phyloP scores from a whole-genome alignment of 2,888 invertebrate species.

The Pedicia rivosa region DNA sequence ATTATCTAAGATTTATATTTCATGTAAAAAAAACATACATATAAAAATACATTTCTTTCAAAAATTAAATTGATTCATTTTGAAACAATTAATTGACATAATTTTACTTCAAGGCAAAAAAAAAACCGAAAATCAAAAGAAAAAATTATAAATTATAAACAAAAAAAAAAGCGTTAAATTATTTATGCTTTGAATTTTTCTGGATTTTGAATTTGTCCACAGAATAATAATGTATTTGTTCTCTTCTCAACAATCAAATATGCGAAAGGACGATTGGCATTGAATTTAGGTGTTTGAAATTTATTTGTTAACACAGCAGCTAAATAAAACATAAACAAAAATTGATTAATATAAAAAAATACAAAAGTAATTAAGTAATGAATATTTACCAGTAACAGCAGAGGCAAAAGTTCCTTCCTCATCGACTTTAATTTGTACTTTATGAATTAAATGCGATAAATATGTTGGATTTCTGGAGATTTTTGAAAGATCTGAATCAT shows the following conservation, averaged over 20 bases:
- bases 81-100: background rate
- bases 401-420: conserved; percentile 59
- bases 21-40: background rate
- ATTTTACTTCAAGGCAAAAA: background rate
- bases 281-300: conserved; percentile 38
- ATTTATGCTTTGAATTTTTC: background rate
- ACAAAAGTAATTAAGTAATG: background rate
- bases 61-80: background rate
- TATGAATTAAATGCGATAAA: conserved; percentile 49
- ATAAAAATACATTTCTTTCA: background rate
- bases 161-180: background rate
- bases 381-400: conserved; percentile 35
- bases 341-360: background rate
- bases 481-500: conserved; percentile 37
- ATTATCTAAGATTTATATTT: background rate
- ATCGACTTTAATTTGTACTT: conserved; percentile 56
- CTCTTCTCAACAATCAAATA: conserved; percentile 51
- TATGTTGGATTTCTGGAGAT: conserved; percentile 38
- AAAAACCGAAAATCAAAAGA: too few species aligned
- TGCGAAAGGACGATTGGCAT: conserved; percentile 47
- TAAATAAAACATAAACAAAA: background rate
- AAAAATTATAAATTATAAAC: background rate
- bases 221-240: conserved; percentile 44
- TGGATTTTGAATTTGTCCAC: conserved; percentile 34
- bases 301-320: conserved; percentile 23